Evolutionary conservation across 2,888 invertebrate species (phyloP), one percentile per base, ranked within the genome.

Genomic region (Crematogaster levior): DNA sequence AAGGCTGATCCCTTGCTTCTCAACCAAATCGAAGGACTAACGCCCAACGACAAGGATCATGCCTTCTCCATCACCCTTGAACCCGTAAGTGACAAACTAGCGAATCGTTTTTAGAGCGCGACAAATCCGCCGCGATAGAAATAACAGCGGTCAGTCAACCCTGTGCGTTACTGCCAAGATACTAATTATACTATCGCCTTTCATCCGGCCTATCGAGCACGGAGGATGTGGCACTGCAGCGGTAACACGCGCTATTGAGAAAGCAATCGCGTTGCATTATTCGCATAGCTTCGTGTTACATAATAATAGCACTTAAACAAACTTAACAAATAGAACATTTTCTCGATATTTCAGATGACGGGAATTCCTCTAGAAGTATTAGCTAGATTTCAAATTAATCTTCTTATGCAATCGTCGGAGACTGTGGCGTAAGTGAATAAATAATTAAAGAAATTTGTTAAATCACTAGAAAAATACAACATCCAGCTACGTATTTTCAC

Each of bases 351-450:
- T 24, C 94, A 97, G 97, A 96, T 95, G 87, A 96, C 97, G 0
- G 98, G 97, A 1, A 95, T 98, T 18, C 97, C 97, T 0, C 90
- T 98, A 12, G 96, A 97, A 84, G 97, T 98, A 0, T 96, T 96
- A 0, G 97, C 97, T 0, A 95, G 97, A 86, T 96, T 98, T 72
- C 98, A 98, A 94, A 95, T 98, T 73, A 98, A 98, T 92, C 95
- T 98, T 85, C 95, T 96, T 63, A 93, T 98, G 4, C 96, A 97
- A 83, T 96, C 97, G 0, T 96, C 96, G 81, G 93, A 95, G 4
- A 95, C 95, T 34, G 95, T 97, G n/a, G 93, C 94, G 98, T 97
- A 95, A 96, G 96, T 95, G 46, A 27, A 48, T 63, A 66, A 61
- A 27, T 10, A 24, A 63, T 43, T 24, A 30, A 21, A 21, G 7